Evolutionary conservation across 1,140 invertebrate genomes (phyloP).

Genomic region (Venustaconcha ellipsiformis): DNA sequence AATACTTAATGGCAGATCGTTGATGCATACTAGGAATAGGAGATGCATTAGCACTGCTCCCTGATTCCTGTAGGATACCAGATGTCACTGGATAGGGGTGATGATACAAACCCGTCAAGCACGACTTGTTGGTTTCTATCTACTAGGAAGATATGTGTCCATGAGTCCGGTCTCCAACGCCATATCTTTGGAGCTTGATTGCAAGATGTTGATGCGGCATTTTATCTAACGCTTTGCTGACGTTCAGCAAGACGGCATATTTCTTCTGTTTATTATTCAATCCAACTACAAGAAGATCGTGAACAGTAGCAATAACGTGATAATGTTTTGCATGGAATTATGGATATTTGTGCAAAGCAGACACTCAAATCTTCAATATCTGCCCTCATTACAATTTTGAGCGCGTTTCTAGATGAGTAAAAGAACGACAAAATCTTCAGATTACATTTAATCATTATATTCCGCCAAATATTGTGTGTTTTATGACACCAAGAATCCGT

Average conservation of each 20-base stretch:
- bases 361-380: too few relatives aligned
- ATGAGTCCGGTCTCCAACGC: background rate
- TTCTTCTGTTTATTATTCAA: background rate
- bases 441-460: too few relatives aligned
- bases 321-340: too few relatives aligned
- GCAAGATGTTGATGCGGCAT: background rate
- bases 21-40: constrained; percentile 7
- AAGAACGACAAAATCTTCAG: too few relatives aligned
- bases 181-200: constrained; percentile 1
- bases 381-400: too few relatives aligned
- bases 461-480: too few relatives aligned
- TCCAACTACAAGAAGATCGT: background rate
- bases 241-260: constrained; percentile 4
- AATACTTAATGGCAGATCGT: background rate
- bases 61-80: background rate
- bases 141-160: background rate
- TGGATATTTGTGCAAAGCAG: too few relatives aligned
- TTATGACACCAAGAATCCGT: too few relatives aligned
- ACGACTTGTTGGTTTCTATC: constrained; percentile 2
- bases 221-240: constrained; percentile 14
- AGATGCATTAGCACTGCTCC: background rate
- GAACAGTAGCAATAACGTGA: too few relatives aligned
- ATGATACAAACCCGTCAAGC: background rate
- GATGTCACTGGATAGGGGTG: background rate
- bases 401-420: too few relatives aligned